Conservation (phyloP, 2,888 invertebrate genomes). For the Sicus ferrugineus region DNA sequence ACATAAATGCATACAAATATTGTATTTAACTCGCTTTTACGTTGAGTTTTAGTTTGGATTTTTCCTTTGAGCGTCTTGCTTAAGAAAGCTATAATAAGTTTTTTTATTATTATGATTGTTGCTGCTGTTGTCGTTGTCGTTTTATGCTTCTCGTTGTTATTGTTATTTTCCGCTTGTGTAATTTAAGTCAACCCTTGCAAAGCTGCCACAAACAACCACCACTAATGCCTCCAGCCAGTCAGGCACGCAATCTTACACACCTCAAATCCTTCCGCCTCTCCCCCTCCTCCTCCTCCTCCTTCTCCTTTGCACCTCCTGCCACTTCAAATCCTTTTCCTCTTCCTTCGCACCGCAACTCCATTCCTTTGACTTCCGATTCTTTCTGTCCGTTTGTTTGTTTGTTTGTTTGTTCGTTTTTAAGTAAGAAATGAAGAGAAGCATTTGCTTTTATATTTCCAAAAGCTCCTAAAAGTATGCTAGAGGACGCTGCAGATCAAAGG, state of each 20-base stretch:
- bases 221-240: background rate
- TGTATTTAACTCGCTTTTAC: background rate
- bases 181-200: constrained; percentile 13
- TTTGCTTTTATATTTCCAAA: background rate
- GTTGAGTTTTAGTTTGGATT: background rate
- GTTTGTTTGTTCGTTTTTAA: background rate
- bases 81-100: constrained; percentile 10
- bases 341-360: too few species aligned
- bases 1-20: background rate
- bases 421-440: background rate
- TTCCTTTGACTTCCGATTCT: too few species aligned
- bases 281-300: background rate
- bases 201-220: background rate
- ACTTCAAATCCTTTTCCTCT: background rate
- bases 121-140: background rate
- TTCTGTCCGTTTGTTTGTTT: background rate
- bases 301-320: background rate
- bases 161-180: background rate
- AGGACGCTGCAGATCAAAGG: background rate
- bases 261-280: background rate
- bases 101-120: background rate
- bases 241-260: background rate
- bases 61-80: background rate
- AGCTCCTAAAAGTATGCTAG: constrained; percentile 16
- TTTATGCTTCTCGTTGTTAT: background rate